Conservation (phyloP, 2,797 vertebrate genomes). For the Gymnodraco acuticeps region DNA sequence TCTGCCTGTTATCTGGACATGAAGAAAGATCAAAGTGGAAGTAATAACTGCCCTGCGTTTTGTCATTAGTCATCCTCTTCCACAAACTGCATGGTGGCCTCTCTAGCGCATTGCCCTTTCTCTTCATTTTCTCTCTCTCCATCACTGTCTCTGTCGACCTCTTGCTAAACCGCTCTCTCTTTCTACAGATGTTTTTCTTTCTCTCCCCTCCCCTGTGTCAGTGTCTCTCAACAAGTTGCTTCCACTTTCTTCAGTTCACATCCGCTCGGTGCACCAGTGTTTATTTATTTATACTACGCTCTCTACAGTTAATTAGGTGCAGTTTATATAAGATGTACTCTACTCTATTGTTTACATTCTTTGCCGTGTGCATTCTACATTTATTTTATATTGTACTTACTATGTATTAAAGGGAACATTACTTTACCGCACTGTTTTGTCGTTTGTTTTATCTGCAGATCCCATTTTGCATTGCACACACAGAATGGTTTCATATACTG, state of each 20-base stretch:
- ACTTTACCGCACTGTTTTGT: neutral
- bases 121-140: slow-evolving; percentile 9
- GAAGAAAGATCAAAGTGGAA: slow-evolving; percentile 6
- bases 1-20: neutral
- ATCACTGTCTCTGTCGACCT: slow-evolving; percentile 16
- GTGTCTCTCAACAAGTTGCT: slow-evolving; percentile 20
- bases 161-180: slow-evolving; percentile 16
- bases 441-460: neutral
- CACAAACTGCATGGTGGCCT: neutral
- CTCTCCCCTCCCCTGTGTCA: neutral
- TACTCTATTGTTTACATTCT: neutral
- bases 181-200: slow-evolving; percentile 36
- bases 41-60: slow-evolving; percentile 3
- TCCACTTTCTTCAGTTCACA: slow-evolving; percentile 5
- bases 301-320: neutral
- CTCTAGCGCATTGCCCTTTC: neutral
- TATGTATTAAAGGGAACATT: neutral
- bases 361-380: too few relatives aligned
- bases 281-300: neutral
- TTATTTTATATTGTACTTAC: neutral
- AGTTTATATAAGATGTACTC: neutral
- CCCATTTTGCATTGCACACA: neutral
- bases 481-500: neutral
- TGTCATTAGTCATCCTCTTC: neutral
- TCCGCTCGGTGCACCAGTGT: neutral